Evolutionary conservation across 2,888 invertebrate species (phyloP), one percentile per base, ranked within the genome.

Genomic region (Alviniconcha strummeri): DNA sequence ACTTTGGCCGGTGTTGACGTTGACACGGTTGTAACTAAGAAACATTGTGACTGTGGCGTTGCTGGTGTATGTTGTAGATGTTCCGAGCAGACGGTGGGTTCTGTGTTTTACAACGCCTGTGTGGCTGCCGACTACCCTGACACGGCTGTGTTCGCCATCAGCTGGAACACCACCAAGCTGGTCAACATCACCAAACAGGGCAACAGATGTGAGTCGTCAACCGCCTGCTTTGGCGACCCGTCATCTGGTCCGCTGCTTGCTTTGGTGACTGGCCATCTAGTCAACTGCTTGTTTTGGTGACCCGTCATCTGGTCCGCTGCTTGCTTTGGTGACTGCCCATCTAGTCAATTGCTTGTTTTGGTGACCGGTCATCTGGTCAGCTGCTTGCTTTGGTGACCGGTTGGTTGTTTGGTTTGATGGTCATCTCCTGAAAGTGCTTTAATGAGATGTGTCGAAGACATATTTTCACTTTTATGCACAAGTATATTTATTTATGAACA

Each of bases 121-220:
- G 56, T 82, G 69, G 76, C 77, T 8, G 82, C 82, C 5, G 55
- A 67, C 56, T 77, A 82, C 69, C 77, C 82, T 13, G 69, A 82
- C 36, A 64, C 60, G 1, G 77, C 82, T 8, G 77, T 82, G 52
- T 80, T 86, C 13, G 85, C 81, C 74, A 72, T 84, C 74, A 85
- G 86, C 57, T 84, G 84, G 85, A 86, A 86, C 77, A 82, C 82
- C 19, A 86, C 86, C 54, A 67, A 78, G 36, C 76, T 84, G 11
- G 57, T 85, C 78, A 86, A 86, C 78, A 81, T 83, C 75, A 86
- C 86, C 54, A 71, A 82, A 9, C 55, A 82, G 64, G 72, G 84
- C 54, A 56, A 52, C 0, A 74, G 84, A 83, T 86, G 86, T 84
- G 11, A 81, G 86, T 81, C 13, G 60, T 60, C 9, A 60, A 60